Evolutionary conservation across 2,888 invertebrate genomes (phyloP).

Genomic region (Leptarthrus brevirostris): DNA sequence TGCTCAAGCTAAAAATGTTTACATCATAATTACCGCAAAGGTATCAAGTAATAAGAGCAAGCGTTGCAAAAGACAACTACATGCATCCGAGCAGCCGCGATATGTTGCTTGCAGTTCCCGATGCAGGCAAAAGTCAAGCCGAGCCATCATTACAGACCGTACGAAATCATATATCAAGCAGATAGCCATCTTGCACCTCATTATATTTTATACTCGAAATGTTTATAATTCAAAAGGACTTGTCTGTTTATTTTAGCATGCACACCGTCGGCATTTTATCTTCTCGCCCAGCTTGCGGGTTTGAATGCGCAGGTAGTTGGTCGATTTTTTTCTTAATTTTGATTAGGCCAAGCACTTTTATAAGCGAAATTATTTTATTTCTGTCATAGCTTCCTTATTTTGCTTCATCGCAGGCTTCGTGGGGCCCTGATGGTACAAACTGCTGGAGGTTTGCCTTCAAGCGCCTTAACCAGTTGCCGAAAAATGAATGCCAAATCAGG

Average conservation of each 20-base stretch:
- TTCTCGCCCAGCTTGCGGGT: conserved; percentile 3
- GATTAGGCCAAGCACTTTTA: conserved; percentile 25
- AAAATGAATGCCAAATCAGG: conserved; percentile 47
- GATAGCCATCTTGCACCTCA: conserved; percentile 58
- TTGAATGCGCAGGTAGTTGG: not conserved
- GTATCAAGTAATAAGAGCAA: conserved; percentile 47
- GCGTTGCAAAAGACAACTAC: not conserved
- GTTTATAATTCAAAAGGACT: conserved; percentile 55
- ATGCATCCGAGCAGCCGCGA: not conserved
- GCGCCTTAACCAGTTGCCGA: conserved; percentile 15
- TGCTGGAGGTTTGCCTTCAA: conserved; percentile 5
- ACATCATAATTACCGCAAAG: conserved; percentile 49
- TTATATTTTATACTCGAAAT: conserved; percentile 57
- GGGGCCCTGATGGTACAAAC: conserved; percentile 24
- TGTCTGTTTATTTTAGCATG: conserved; percentile 42
- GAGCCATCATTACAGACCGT: conserved; percentile 55
- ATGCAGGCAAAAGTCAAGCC: conserved; percentile 7
- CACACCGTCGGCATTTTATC: conserved; percentile 14
- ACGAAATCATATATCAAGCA: conserved; percentile 57
- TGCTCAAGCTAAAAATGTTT: conserved; percentile 52
- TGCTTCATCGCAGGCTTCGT: not conserved
- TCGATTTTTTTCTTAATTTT: conserved; percentile 16
- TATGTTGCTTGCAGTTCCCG: not conserved
- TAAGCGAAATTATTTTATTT: conserved; percentile 37
- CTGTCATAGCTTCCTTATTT: conserved; percentile 12